These are phyloP conservation scores for Chalcosyrphus nemorum DNA, from an alignment of 2,888 invertebrate species.

Conservation along the genomic window DNA sequence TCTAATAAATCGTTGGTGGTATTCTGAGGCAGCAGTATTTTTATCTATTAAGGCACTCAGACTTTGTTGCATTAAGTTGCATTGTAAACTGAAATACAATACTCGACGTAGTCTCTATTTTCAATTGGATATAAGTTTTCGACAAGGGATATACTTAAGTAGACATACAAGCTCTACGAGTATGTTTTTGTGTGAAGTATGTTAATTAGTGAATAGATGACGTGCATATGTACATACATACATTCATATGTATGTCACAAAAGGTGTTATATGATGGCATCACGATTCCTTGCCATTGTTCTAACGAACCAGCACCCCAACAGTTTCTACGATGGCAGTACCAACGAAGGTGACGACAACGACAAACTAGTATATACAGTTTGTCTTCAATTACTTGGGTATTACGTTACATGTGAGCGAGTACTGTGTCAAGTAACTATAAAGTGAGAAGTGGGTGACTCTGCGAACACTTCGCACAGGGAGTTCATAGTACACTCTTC, in stretches of 20 bases:
- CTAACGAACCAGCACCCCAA: conserved; percentile 26
- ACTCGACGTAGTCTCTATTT: conserved; percentile 43
- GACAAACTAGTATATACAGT: conserved; percentile 64
- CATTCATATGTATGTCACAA: conserved; percentile 69
- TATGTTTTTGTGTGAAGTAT: conserved; percentile 34
- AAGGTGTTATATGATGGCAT: conserved; percentile 70
- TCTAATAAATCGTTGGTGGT: conserved; percentile 36
- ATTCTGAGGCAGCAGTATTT: neutral
- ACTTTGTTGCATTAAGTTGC: conserved; percentile 63
- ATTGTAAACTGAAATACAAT: conserved; percentile 57
- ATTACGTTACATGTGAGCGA: conserved; percentile 70
- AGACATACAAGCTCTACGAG: conserved; percentile 22
- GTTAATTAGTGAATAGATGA: conserved; percentile 71
- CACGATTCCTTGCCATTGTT: conserved; percentile 45
- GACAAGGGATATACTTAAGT: conserved; percentile 20
- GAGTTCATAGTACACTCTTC: conserved; percentile 35
- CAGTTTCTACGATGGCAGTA: neutral
- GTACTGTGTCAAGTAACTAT: conserved; percentile 67
- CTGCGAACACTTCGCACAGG: conserved; percentile 52
- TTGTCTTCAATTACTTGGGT: conserved; percentile 71
- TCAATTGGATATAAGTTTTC: conserved; percentile 29
- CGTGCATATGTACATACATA: no score
- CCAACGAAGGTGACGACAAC: conserved; percentile 16
- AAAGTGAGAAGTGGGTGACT: conserved; percentile 71
- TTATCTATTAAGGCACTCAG: conserved; percentile 23